A percentile compares a stretch with the other conserved stretches of the same genome.
Conservation (phyloP, 2,113 vertebrate genomes). For the Xiphophorus maculatus region DNA sequence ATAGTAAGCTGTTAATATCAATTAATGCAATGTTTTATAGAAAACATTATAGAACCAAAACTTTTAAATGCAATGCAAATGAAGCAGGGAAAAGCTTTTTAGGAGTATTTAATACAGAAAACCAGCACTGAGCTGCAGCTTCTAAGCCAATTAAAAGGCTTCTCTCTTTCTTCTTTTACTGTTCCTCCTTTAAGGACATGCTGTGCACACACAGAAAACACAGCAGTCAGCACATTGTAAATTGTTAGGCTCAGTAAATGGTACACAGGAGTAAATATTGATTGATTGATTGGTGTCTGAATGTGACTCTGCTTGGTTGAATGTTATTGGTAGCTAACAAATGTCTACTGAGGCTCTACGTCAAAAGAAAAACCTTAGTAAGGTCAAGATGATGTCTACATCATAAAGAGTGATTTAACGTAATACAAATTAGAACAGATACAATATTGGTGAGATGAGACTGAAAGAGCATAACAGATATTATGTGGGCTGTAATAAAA, state of each 20-base stretch:
- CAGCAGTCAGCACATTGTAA: conserved; percentile 46
- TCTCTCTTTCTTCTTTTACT: conserved; percentile 16
- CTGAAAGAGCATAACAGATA: conserved; percentile 13
- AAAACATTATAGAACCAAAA: not conserved
- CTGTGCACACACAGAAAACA: conserved; percentile 33
- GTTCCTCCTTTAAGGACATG: conserved; percentile 50
- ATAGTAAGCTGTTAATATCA: not conserved
- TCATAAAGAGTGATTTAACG: conserved; percentile 64
- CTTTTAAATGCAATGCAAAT: not conserved
- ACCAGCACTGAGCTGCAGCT: not conserved
- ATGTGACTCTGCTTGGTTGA: conserved; percentile 73
- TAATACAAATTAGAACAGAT: conserved; percentile 45
- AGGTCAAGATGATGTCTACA: conserved; percentile 55
- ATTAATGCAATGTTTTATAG: not conserved
- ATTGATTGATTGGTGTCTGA: conserved; percentile 74
- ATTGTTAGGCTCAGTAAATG: conserved; percentile 60
- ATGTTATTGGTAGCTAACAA: conserved; percentile 66
- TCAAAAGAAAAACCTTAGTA: conserved; percentile 21
- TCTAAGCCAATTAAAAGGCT: conserved; percentile 11
- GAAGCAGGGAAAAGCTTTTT: not conserved
- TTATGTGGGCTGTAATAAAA: conserved; percentile 11
- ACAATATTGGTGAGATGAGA: conserved; percentile 45
- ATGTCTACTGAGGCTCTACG: conserved; percentile 45
- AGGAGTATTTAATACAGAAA: not conserved
- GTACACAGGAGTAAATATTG: conserved; percentile 71